phyloP scores from a whole-genome alignment of 1,140 invertebrate genomes.

The Gryllus bimaculatus region DNA sequence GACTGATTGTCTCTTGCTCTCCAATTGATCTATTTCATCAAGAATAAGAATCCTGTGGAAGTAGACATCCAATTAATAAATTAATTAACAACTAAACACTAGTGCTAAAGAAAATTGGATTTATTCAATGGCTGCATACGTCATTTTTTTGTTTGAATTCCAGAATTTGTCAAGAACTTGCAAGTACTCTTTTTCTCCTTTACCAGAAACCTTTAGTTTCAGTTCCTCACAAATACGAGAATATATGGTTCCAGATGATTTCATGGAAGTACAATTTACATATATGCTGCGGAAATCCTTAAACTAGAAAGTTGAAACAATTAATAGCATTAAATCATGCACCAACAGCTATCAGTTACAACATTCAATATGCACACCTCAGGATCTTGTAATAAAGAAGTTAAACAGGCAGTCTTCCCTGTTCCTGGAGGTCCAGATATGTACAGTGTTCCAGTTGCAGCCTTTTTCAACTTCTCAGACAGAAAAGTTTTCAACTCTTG shows the following conservation, averaged over 20 bases:
- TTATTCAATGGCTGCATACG: conserved; percentile 39
- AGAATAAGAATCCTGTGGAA: conserved; percentile 68
- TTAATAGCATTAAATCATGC: not conserved
- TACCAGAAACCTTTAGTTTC: conserved; percentile 34
- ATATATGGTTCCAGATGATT: conserved; percentile 62
- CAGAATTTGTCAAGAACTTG: conserved; percentile 57
- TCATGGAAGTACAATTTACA: conserved; percentile 74
- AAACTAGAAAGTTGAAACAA: conserved; percentile 36
- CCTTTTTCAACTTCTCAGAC: conserved; percentile 48
- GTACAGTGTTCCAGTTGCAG: conserved; percentile 73
- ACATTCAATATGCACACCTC: conserved; percentile 32
- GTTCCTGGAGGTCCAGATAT: conserved; percentile 93
- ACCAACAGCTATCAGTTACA: not conserved
- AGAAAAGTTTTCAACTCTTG: conserved; percentile 60
- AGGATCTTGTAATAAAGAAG: conserved; percentile 53
- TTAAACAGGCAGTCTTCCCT: conserved; percentile 85
- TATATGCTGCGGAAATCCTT: conserved; percentile 56
- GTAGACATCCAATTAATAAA: not conserved
- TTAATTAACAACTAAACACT: not conserved
- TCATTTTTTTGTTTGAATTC: conserved; percentile 47
- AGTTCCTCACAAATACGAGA: conserved; percentile 57
- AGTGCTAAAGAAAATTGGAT: not conserved
- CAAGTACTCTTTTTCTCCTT: conserved; percentile 46
- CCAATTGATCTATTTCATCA: conserved; percentile 93
- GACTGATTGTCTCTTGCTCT: conserved; percentile 72